Evolutionary conservation across 1,140 invertebrate genomes (phyloP).

Genomic region (Ceratina australensis): DNA sequence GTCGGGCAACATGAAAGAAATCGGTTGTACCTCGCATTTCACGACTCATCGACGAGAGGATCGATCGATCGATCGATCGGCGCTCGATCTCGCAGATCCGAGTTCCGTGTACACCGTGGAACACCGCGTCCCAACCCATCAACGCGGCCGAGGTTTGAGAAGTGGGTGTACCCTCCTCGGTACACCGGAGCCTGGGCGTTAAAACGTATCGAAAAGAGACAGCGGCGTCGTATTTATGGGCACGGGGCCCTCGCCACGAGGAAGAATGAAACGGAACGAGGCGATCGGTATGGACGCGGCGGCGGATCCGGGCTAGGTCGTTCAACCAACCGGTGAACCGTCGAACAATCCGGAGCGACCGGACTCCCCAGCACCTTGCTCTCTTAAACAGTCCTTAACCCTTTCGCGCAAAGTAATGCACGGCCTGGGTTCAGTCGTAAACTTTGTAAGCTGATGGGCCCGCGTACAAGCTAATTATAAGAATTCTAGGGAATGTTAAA

Average conservation of each 20-base stretch:
- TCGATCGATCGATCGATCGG: too few relatives aligned
- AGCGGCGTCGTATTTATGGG: slow-evolving; percentile 61
- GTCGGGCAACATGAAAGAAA: slow-evolving; percentile 9
- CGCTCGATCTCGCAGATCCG: slow-evolving; percentile 7
- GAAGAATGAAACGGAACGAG: slow-evolving; percentile 59
- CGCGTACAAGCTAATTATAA: too few relatives aligned
- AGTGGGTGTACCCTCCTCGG: slow-evolving; percentile 42
- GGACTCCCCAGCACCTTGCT: slow-evolving; percentile 61
- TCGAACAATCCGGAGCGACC: slow-evolving; percentile 59
- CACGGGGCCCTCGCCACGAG: slow-evolving; percentile 41
- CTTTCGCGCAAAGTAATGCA: too few relatives aligned
- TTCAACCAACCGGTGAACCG: slow-evolving; percentile 66
- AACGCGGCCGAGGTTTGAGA: slow-evolving; percentile 47
- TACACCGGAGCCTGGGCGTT: slow-evolving; percentile 46
- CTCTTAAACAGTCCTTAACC: slow-evolving; percentile 59
- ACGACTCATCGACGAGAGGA: slow-evolving; percentile 7
- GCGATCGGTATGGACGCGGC: slow-evolving; percentile 64
- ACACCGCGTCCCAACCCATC: slow-evolving; percentile 30
- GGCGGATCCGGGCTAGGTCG: slow-evolving; percentile 68
- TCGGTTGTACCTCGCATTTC: slow-evolving; percentile 1
- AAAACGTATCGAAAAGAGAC: slow-evolving; percentile 65
- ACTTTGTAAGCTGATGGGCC: too few relatives aligned
- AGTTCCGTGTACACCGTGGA: slow-evolving; percentile 27
- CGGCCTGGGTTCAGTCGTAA: too few relatives aligned
- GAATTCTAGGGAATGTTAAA: too few relatives aligned